phyloP scores from a whole-genome alignment of 1,140 invertebrate genomes.

The Cyrtorhinus lividipennis region DNA sequence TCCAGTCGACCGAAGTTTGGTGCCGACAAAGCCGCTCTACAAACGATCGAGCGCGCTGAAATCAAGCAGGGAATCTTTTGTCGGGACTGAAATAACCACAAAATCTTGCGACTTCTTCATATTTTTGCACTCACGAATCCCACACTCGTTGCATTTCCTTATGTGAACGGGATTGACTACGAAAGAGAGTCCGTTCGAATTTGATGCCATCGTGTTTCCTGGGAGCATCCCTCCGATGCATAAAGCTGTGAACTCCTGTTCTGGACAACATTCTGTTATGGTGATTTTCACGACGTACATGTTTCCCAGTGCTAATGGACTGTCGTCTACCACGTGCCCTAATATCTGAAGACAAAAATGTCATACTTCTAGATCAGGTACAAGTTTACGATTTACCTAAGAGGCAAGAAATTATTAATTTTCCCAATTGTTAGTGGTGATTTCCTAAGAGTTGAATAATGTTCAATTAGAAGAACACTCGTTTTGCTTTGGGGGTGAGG shows the following conservation, averaged over 20 bases:
- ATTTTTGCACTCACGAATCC: not conserved
- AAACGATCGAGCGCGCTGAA: not conserved
- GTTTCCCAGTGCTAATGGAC: not conserved
- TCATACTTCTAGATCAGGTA: no score
- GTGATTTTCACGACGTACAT: not conserved
- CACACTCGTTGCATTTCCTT: not conserved
- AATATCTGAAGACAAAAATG: not conserved
- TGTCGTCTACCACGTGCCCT: not conserved
- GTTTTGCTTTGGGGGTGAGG: no score
- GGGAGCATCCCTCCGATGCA: slow-evolving; percentile 2
- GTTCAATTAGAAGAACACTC: no score
- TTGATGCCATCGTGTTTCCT: not conserved
- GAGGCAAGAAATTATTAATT: no score
- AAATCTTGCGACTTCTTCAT: no score
- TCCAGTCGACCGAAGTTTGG: not conserved
- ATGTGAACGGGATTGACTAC: not conserved
- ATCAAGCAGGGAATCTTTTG: not conserved
- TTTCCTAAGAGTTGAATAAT: no score
- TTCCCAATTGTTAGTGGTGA: no score
- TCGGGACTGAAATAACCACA: no score
- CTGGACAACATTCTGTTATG: not conserved
- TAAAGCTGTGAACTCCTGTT: not conserved
- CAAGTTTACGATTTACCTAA: no score
- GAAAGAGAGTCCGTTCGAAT: not conserved
- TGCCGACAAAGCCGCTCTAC: not conserved